Percentiles rank a stretch among this genome's conserved stretches.
These are phyloP conservation scores for Epizoanthus ramosus DNA, from an alignment of 92 coral and sea anemone species.

Conservation along the genomic window DNA sequence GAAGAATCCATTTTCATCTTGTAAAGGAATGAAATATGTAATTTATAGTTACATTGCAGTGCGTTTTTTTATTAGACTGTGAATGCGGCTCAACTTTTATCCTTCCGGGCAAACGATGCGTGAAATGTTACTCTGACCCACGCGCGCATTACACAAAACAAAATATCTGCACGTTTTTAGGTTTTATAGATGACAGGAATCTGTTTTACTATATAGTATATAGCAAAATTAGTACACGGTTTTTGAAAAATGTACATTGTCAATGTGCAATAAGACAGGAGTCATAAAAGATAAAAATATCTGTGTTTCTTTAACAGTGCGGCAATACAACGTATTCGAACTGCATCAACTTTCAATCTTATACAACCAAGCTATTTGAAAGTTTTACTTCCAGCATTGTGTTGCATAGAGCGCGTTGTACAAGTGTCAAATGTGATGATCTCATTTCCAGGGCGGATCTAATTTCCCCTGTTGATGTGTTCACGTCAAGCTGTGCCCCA, in stretches of 20 bases:
- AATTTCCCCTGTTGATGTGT: constrained; percentile 26
- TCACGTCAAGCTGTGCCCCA: constrained; percentile 17
- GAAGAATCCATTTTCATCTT: neutral
- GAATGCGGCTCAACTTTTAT: neutral
- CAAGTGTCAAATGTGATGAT: constrained; percentile 2
- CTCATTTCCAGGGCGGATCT: constrained; percentile 12
- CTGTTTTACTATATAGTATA: too few relatives aligned
- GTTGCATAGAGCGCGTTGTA: neutral
- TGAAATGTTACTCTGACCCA: constrained; percentile 5
- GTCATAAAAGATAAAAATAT: too few relatives aligned
- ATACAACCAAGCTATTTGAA: neutral
- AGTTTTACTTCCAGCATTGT: constrained; percentile 38
- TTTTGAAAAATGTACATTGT: too few relatives aligned
- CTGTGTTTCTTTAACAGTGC: too few relatives aligned
- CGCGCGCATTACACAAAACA: neutral
- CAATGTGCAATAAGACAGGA: too few relatives aligned
- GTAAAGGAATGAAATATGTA: neutral
- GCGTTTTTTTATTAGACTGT: neutral
- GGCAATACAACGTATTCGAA: too few relatives aligned
- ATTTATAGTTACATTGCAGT: neutral
- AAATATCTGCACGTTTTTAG: constrained; percentile 46
- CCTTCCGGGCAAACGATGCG: constrained; percentile 29
- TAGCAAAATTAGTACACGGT: neutral
- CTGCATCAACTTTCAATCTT: too few relatives aligned
- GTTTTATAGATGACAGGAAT: neutral